Evolutionary conservation across 2,797 vertebrate species (phyloP), one percentile per base, ranked within the genome.

Genomic region (Astyanax mexicanus): DNA sequence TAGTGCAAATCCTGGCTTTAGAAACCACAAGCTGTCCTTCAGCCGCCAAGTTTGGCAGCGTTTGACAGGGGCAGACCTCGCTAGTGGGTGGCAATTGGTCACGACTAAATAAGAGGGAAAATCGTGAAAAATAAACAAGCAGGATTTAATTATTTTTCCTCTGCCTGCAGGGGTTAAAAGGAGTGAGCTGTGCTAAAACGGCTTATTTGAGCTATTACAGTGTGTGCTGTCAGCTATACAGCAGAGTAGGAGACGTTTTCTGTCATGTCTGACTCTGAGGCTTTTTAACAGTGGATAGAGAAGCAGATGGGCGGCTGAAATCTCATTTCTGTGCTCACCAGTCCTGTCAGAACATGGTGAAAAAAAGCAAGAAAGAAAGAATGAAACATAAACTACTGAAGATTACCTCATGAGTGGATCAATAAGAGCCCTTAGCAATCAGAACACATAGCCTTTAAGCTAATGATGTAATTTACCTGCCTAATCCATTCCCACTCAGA

Each of bases 291-390:
- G 9, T 73, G 60, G 70, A 65, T 84, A 79, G 44, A 79, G 78
- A 77, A 60, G 82, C 80, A 83, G 77, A 91, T 83, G 81, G 37
- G 58, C 69, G 83, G 74, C 68, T 74, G 67, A 71, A 72, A 87
- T 88, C 84, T 85, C 78, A 86, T 87, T 82, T 79, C 78, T 77
- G 64, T 84, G 83, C 85, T 89, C 86, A 73, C 72, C 44, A 73
- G 70, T 67, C 55, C 54, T 45, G 38, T 52, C 66, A 73, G 66
- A 58, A 51, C 66, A 47, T 40, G 68, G 51, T 55, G 38, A 62
- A 32, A 64, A 79, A 72, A 40, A 79, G 76, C 27, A 62, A 29
- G 57, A 79, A 72, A 38, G 79, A 76, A 76, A 73, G 45, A 73
- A 74, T 68, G 67, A 69, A 73, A 73, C 75, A 69, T 58, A 57